phyloP scores from a whole-genome alignment of 2,888 invertebrate genomes.

The Cataglyphis altisquamis region DNA sequence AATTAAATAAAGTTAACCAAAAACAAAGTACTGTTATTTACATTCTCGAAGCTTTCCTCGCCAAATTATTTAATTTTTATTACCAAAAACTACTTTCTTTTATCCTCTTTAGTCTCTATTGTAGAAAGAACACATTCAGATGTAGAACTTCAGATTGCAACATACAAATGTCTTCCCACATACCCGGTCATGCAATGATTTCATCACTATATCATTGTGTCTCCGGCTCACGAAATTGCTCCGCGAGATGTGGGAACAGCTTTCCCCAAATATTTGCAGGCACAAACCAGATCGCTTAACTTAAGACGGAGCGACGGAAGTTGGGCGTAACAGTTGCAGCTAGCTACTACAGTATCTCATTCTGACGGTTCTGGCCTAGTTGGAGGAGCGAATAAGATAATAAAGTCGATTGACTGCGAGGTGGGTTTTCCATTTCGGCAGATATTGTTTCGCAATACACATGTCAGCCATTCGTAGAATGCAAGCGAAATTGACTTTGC shows the following conservation, averaged over 20 bases:
- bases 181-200: constrained; percentile 17
- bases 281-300: constrained; percentile 19
- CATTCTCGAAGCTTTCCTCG: background rate
- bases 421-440: constrained; percentile 22
- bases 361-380: constrained; percentile 19
- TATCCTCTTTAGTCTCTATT: background rate
- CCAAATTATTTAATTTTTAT: background rate
- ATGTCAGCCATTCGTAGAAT: background rate
- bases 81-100: background rate
- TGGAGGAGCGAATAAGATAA: constrained; percentile 10
- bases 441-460: constrained; percentile 17
- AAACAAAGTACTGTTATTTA: constrained; percentile 5
- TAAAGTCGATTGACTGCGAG: constrained; percentile 11
- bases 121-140: background rate
- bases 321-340: constrained; percentile 13
- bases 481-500: constrained; percentile 17
- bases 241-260: background rate
- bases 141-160: background rate
- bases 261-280: constrained; percentile 48
- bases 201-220: background rate
- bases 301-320: constrained; percentile 24
- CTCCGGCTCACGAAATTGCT: constrained; percentile 1
- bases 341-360: background rate
- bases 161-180: background rate
- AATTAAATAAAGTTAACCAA: constrained; percentile 11